Evolutionary conservation across 2,888 invertebrate species (phyloP).

Genomic region (Siphlonurus alternatus): DNA sequence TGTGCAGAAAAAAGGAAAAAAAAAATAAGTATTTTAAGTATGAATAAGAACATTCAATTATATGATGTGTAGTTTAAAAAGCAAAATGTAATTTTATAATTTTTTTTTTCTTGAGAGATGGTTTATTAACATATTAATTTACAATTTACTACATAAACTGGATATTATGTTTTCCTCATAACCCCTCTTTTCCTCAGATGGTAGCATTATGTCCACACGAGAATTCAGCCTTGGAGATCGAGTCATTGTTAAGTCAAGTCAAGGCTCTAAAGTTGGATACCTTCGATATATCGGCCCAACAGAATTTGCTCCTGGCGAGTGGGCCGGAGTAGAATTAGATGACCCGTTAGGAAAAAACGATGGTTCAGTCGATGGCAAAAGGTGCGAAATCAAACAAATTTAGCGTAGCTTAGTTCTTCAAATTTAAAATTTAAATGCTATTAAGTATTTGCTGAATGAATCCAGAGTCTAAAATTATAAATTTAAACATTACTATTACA

Average conservation of each 20-base stretch:
- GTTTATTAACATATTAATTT: too few species aligned
- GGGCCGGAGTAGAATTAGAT: conserved; percentile 93
- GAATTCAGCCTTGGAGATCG: conserved; percentile 76
- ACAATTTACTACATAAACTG: too few species aligned
- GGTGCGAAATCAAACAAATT: conserved; percentile 42
- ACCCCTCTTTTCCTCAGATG: not conserved
- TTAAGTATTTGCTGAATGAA: not conserved
- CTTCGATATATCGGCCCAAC: conserved; percentile 73
- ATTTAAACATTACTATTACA: too few species aligned
- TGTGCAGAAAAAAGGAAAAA: too few species aligned
- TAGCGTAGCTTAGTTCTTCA: too few species aligned
- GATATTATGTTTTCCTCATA: too few species aligned
- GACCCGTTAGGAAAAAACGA: conserved; percentile 92
- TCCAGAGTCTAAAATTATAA: not conserved
- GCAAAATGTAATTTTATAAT: too few species aligned
- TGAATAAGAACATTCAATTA: too few species aligned
- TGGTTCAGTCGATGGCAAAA: conserved; percentile 79
- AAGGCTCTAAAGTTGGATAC: conserved; percentile 76
- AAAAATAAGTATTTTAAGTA: too few species aligned
- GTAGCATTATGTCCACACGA: conserved; percentile 18
- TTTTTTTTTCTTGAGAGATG: too few species aligned
- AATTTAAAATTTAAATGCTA: not conserved
- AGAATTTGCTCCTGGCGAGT: conserved; percentile 82
- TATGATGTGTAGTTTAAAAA: too few species aligned
- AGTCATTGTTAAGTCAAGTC: conserved; percentile 67